Evolutionary conservation across 2,888 invertebrate species (phyloP).

Genomic region (Chrysopilus asiliformis): DNA sequence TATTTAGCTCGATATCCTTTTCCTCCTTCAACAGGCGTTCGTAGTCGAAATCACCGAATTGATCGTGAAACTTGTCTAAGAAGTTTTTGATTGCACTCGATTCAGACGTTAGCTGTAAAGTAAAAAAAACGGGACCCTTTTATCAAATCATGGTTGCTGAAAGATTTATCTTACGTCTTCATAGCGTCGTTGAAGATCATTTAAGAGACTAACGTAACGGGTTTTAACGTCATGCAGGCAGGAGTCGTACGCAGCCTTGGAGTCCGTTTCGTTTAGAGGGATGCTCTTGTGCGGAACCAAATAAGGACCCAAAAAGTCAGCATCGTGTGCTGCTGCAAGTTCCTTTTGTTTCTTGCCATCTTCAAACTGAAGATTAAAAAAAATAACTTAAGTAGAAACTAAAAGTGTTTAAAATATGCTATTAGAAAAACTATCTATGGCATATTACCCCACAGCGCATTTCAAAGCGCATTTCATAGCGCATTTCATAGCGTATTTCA

Average conservation of each 20-base stretch:
- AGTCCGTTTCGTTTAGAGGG: constrained; percentile 22
- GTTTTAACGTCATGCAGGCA: constrained; percentile 57
- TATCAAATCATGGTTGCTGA: no score
- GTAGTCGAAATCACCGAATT: constrained; percentile 31
- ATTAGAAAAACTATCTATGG: no score
- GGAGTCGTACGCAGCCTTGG: constrained; percentile 23
- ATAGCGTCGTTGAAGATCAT: constrained; percentile 49
- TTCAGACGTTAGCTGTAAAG: constrained; percentile 26
- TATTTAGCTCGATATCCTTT: constrained; percentile 28
- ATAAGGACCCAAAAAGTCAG: constrained; percentile 47
- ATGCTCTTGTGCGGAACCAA: constrained; percentile 34
- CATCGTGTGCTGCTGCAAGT: constrained; percentile 38
- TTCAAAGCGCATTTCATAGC: no score
- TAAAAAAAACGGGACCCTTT: no score
- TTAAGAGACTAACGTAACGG: constrained; percentile 47
- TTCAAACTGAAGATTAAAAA: constrained; percentile 24
- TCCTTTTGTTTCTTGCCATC: constrained; percentile 31
- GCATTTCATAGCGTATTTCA: no score
- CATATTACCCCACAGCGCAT: no score
- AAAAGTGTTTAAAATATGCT: no score
- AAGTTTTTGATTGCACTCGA: constrained; percentile 28
- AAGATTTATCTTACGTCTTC: constrained; percentile 41
- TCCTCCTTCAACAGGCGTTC: constrained; percentile 27
- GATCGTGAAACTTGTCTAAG: constrained; percentile 29
- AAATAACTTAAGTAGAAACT: no score